These are phyloP conservation scores for Trichonephila inaurata DNA, from an alignment of 1,140 invertebrate genomes.

Conservation along the genomic window DNA sequence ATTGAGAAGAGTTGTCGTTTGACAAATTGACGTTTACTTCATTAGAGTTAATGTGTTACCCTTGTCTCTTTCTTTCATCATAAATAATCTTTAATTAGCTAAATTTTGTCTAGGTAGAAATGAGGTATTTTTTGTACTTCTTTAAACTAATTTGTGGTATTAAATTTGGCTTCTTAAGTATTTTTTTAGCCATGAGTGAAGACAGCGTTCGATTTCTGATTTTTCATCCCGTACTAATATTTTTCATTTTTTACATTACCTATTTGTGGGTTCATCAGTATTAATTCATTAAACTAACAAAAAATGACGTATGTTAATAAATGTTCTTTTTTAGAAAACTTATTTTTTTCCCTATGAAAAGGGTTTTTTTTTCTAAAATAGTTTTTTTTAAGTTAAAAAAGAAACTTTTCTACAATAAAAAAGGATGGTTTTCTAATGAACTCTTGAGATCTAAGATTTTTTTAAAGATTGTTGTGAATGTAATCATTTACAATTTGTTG, in stretches of 20 bases:
- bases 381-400: not conserved
- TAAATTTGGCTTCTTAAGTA: conserved; percentile 36
- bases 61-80: conserved; percentile 43
- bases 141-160: conserved; percentile 56
- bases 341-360: not conserved
- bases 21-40: conserved; percentile 71
- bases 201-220: not conserved
- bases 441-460: too few species aligned
- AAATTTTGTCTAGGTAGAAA: conserved; percentile 46
- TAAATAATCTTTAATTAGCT: conserved; percentile 65
- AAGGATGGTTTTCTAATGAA: too few species aligned
- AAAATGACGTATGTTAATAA: not conserved
- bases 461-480: too few species aligned
- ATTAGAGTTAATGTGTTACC: conserved; percentile 64
- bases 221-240: not conserved
- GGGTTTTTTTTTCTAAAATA: not conserved
- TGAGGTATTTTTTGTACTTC: not conserved
- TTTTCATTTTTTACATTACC: not conserved
- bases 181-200: not conserved
- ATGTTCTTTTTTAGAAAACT: not conserved
- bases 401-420: too few species aligned
- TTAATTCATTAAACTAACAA: not conserved
- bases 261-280: not conserved
- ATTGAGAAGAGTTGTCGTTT: conserved; percentile 29
- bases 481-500: too few species aligned